These are phyloP conservation scores for Dendrophyllia cribrosa DNA, from an alignment of 64 coral and sea anemone genomes.

Conservation along the genomic window DNA sequence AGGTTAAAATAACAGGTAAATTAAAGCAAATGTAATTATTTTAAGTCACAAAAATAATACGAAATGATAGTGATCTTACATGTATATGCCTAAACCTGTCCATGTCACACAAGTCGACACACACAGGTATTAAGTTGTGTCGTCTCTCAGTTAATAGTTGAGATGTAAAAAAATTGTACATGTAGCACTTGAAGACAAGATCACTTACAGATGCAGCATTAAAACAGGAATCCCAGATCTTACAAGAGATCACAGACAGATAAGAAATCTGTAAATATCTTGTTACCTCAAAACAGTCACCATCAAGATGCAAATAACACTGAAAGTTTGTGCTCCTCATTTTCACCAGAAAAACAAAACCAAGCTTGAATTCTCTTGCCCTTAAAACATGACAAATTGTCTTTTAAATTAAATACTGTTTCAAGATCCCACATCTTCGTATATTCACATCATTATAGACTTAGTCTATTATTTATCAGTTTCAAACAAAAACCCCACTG, in stretches of 20 bases:
- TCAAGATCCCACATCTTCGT: not conserved
- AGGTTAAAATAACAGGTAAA: too few relatives aligned
- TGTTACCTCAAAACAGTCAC: not conserved
- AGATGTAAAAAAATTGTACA: too few relatives aligned
- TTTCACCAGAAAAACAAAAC: not conserved
- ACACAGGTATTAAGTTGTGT: too few relatives aligned
- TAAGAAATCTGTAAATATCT: not conserved
- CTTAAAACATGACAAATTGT: not conserved
- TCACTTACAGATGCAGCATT: too few relatives aligned
- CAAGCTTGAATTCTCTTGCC: not conserved
- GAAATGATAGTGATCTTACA: too few relatives aligned
- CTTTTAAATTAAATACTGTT: not conserved
- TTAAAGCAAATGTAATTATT: too few relatives aligned
- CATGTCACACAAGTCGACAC: too few relatives aligned
- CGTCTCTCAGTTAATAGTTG: too few relatives aligned
- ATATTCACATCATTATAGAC: not conserved
- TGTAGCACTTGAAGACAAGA: too few relatives aligned
- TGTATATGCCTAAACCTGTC: too few relatives aligned
- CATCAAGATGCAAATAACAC: conserved; percentile 16
- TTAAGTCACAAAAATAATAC: too few relatives aligned
- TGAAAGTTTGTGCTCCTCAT: conserved; percentile 14
- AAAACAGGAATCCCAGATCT: not conserved
- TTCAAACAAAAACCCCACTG: not conserved
- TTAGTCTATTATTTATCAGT: not conserved
- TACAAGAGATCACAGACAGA: not conserved